Evolutionary conservation across 2,797 vertebrate species (phyloP).

Genomic region (Carcharodon carcharias): DNA sequence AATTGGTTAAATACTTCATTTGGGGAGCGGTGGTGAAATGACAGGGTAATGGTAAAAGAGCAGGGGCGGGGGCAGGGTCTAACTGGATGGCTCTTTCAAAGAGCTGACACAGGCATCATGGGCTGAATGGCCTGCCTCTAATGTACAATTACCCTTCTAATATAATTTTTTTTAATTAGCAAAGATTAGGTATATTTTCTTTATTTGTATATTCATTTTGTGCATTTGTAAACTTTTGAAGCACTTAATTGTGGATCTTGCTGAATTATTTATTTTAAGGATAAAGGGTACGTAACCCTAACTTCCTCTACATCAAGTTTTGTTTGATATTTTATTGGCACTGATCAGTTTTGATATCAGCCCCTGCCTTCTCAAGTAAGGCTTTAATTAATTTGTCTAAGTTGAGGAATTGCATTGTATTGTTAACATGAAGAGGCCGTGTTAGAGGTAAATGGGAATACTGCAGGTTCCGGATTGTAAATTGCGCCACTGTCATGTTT

Average conservation of each 20-base stretch:
- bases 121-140: neutral
- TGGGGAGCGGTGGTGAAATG: neutral
- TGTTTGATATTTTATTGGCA: neutral
- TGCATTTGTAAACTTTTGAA: neutral
- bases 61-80: no score
- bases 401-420: neutral
- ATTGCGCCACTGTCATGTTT: neutral
- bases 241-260: neutral
- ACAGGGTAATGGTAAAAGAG: neutral
- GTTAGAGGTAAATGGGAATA: neutral
- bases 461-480: neutral
- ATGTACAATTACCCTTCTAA: neutral
- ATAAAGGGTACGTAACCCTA: neutral
- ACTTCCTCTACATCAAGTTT: neutral
- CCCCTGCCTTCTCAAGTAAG: neutral
- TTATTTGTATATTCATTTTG: neutral
- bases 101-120: neutral
- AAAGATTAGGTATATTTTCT: neutral
- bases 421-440: no score
- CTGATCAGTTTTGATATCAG: neutral
- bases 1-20: neutral
- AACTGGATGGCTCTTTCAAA: neutral
- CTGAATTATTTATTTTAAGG: neutral
- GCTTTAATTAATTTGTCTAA: neutral
- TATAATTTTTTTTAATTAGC: neutral